Base-by-base conservation (phyloP, 1,140 invertebrate genomes). In the Drosophila ficusphila region DNA sequence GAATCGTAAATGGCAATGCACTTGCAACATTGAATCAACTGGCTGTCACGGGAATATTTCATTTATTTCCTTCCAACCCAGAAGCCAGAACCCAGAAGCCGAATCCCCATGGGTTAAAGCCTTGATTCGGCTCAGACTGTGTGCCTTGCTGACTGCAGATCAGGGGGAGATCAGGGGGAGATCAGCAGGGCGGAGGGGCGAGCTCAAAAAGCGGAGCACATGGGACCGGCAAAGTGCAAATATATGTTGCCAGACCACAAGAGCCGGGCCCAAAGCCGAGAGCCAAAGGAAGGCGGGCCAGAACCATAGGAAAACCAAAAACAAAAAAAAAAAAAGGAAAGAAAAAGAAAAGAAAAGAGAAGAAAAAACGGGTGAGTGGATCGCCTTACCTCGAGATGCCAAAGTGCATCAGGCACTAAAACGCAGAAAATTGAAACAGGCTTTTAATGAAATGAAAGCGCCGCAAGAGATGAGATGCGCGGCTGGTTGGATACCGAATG, bases 341-440 rank as follows among this genome's bases (percentile, higher is more conserved):
- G 16, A 14, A 9, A n/a, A n/a, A n/a, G n/a, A n/a, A n/a, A n/a
- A n/a, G n/a, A n/a, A n/a, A n/a, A n/a, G n/a, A 29, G 27, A 5
- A 1, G 21, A 25, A 25, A 23, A 42, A 11, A 60, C n/a, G 33
- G 52, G 23, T 58, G 57, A 61, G 57, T 60, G 44, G 61, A 16
- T 49, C 23, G 62, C 62, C 44, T 67, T 33, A 19, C 36, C 34
- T 62, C 61, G 60, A 82, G 70, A 88, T 90, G 89, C 89, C 89
- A 90, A 90, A 90, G 83, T 90, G 89, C 89, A 90, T 90, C 89
- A 86, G 71, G 56, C 89, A 86, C 51, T 89, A 90, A 90, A 90
- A 83, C 75, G 79, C 83, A 90, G 83, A 90, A 90, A 90, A 90
- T 90, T 86, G 82, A 90, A 90, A 90, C 88, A 76, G 89, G 89